Evolutionary conservation across 2,888 invertebrate genomes (phyloP), one percentile per base, ranked within the genome.

Genomic region (Panopea generosa): DNA sequence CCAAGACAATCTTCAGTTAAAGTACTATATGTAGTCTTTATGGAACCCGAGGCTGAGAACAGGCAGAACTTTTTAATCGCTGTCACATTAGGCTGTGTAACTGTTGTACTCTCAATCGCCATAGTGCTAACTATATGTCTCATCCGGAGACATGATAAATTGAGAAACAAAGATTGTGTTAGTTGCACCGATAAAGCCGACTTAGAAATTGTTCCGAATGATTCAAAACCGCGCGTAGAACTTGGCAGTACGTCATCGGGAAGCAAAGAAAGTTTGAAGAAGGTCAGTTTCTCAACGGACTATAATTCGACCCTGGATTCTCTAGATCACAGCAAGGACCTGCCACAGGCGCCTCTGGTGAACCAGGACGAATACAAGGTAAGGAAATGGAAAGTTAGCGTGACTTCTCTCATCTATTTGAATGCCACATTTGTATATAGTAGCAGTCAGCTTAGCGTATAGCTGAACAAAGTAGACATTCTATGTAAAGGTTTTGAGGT

Each of bases 41-140:
- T 56, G 2, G n/a, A 20, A 7, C 56, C 40, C 2, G 49, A n/a
- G 27, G 66, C 61, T 14, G 57, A 60, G 4, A 57, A 53, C 22
- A 69, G 62, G 50, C 73, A 73, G 27, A 82, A 82, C 52, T 78
- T 82, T 27, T 49, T 73, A n/a, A 78, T 82, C 20, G 82, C 82
- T 6, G 59, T 82, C n/a, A 43, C 73, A 7, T 33, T 82, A 22
- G 78, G 78, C 22, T 77, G 77, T 63, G 75, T 78, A 3, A 82
- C 82, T 20, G 76, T 78, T 6, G 70, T 78, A 0, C 55, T 82
- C 33, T 77, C 82, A 9, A 73, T 82, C 26, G 76, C 61, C 11
- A 82, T 82, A 33, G 78, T 82, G 16, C 43, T 82, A 55, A 73
- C 65, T 16, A 82, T 82, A 24, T 82, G 62, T 47, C 63, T 82